Base-by-base conservation (phyloP, 2,888 invertebrate species). In the Macrostomum cliftonense region DNA sequence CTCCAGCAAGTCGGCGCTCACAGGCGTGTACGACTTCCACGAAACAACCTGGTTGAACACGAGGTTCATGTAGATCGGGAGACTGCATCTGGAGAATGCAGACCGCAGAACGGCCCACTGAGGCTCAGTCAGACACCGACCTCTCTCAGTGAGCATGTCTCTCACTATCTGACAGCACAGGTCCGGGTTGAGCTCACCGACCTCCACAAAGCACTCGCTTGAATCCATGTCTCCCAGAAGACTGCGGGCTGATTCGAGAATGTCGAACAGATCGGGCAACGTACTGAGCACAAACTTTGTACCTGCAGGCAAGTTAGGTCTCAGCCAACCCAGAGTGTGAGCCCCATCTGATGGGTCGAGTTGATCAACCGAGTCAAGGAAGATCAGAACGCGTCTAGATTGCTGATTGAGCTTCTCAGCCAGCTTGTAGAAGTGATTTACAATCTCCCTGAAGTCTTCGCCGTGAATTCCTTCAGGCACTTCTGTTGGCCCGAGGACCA, bases 201-300 rank as follows among this genome's bases (percentile, higher is more conserved):
- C 52, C 14, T 57, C 51, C 1, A 55, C 37, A 47, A 54, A 57
- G 40, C 50, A 46, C 14, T 38, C 38, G 0, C 79, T 78, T 59
- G 88, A 87, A 45, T 89, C 82, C 81, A 89, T 85, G 52, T 83
- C 77, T 13, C 83, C 74, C 0, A 88, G 71, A 0, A 14, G 38
- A 12, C n/a, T n/a, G 43, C 50, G 43, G 12, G 65, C 55, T 12
- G 59, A 55, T 17, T 55, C 49, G 9, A 62, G 49, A 14, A 64
- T 55, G 37, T 56, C 56, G 45, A 54, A 51, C 16, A 50, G 51
- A n/a, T 53, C 44, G 13, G 54, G 52, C 12, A 58, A 50, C 4
- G 57, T 56, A 14, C 58, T 57, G 17, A 58, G 45, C 16, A 61
- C 48, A 5, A 61, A n/a, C 43, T 54, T 53, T 12, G 56, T 54